A percentile compares a stretch with the other conserved stretches of the same genome.
Conservation (phyloP, 2,113 vertebrate genomes). For the Mobula hypostoma region DNA sequence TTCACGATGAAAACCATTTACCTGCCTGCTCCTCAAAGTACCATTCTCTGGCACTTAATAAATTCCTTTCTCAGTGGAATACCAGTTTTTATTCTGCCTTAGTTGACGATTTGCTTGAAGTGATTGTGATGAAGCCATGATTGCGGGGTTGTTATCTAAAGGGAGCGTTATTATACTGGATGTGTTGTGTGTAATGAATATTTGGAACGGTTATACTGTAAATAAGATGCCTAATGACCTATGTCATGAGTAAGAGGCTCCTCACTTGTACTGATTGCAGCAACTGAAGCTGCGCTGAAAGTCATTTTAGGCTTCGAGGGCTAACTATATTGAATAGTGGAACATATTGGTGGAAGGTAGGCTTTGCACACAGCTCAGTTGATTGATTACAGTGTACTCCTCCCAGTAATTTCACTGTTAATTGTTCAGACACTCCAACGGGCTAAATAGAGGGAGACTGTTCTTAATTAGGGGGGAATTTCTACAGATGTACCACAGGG, state of each 20-base stretch:
- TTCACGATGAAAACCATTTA: too few species aligned
- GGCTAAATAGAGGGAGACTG: too few species aligned
- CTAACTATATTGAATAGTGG: too few species aligned
- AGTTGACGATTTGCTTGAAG: background rate
- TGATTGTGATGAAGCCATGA: background rate
- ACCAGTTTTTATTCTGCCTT: background rate
- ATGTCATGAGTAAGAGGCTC: background rate
- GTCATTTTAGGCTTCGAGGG: background rate
- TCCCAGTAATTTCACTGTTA: too few species aligned
- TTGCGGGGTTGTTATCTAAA: background rate
- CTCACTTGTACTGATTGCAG: background rate
- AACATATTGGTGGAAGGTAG: too few species aligned
- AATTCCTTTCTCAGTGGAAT: background rate
- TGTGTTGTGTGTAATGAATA: background rate
- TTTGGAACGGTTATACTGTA: background rate
- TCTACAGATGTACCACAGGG: too few species aligned
- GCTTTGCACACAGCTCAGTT: too few species aligned
- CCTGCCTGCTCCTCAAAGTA: background rate
- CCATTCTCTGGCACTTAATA: background rate
- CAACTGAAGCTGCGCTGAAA: background rate
- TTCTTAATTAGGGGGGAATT: too few species aligned
- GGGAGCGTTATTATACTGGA: background rate
- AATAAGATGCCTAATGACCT: background rate
- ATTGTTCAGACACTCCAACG: too few species aligned
- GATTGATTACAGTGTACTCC: too few species aligned